These are phyloP conservation scores for Luffia ferchaultella DNA, from an alignment of 2,888 invertebrate species.

Conservation along the genomic window DNA sequence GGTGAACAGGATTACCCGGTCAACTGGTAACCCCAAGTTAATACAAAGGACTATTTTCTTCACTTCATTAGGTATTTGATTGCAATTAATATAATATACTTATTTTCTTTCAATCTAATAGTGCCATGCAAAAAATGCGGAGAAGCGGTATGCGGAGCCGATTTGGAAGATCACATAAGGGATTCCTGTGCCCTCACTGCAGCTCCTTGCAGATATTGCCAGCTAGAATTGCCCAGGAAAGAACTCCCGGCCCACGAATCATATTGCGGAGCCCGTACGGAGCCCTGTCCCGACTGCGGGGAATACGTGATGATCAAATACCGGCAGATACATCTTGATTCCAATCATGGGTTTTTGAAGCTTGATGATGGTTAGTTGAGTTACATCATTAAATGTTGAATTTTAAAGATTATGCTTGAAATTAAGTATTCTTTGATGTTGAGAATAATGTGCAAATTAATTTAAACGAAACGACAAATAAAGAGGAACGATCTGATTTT, in stretches of 20 bases:
- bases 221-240: slow-evolving; percentile 68
- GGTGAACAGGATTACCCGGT: too few species aligned
- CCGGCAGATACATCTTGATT: slow-evolving; percentile 68
- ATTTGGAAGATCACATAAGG: slow-evolving; percentile 54
- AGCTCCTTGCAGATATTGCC: slow-evolving; percentile 71
- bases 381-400: not conserved
- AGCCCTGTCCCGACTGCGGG: slow-evolving; percentile 72
- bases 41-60: too few species aligned
- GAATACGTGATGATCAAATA: slow-evolving; percentile 77
- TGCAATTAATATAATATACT: not conserved
- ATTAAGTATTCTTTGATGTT: too few species aligned
- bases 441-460: too few species aligned
- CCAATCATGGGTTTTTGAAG: slow-evolving; percentile 72
- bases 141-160: slow-evolving; percentile 52
- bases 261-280: slow-evolving; percentile 76
- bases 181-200: slow-evolving; percentile 64
- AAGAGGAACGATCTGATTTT: too few species aligned
- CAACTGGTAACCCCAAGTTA: too few species aligned
- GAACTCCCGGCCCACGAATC: slow-evolving; percentile 70
- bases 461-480: too few species aligned
- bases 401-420: not conserved
- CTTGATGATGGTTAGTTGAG: slow-evolving; percentile 62
- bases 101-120: slow-evolving; percentile 19
- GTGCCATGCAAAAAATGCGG: slow-evolving; percentile 57
- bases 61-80: not conserved